Percentiles rank a stretch among this genome's conserved stretches.
These are phyloP conservation scores for Antedon bifida DNA, from an alignment of 35 echinoderm and acorn worm genomes.

Conservation along the genomic window DNA sequence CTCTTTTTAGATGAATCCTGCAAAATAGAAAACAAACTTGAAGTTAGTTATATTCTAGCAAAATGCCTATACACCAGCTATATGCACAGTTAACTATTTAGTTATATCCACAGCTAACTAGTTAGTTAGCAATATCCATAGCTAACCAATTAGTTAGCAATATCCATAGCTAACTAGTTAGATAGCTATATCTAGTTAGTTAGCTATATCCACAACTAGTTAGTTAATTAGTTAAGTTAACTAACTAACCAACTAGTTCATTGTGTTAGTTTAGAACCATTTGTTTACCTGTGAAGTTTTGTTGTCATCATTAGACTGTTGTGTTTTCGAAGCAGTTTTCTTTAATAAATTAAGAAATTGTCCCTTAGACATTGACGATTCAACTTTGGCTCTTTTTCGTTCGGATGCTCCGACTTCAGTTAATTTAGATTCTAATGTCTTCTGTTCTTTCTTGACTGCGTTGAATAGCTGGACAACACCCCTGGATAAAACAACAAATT, in stretches of 20 bases:
- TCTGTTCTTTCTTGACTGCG: conserved; percentile 69
- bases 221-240: no score
- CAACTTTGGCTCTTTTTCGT: conserved; percentile 32
- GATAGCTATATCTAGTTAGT: no score
- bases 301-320: background rate
- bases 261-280: no score
- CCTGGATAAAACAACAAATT: conserved; percentile 5
- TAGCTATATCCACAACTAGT: no score
- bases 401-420: conserved; percentile 36
- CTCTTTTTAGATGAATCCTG: background rate
- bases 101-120: no score
- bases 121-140: no score
- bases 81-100: no score
- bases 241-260: no score
- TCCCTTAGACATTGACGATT: conserved; percentile 38
- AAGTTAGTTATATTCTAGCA: no score
- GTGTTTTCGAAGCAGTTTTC: background rate
- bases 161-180: no score
- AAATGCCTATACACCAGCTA: no score
- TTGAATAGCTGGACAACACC: conserved; percentile 72
- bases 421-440: conserved; percentile 28
- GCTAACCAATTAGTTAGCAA: no score
- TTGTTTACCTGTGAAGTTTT: background rate
- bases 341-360: conserved; percentile 57
- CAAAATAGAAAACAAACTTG: background rate